Percentiles rank a stretch among this genome's conserved stretches.
Evolutionary conservation across 2,113 vertebrate genomes (phyloP).

Genomic region (Addax nasomaculatus): DNA sequence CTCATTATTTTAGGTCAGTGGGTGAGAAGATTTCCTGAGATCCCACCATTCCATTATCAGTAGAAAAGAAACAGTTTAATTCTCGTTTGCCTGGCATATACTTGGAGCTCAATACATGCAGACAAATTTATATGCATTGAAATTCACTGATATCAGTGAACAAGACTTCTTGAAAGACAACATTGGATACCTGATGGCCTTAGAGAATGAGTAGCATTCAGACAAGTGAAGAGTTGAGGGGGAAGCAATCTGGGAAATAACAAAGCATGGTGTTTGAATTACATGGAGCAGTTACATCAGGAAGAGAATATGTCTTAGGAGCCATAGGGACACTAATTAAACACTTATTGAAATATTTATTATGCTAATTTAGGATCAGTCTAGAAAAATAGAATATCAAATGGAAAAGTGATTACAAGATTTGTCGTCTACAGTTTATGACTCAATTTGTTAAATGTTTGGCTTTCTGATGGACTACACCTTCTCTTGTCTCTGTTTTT

Average conservation of each 20-base stretch:
- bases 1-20: not conserved
- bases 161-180: not conserved
- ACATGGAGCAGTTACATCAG: not conserved
- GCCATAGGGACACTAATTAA: not conserved
- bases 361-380: not conserved
- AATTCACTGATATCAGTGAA: not conserved
- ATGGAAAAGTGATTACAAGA: not conserved
- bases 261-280: not conserved
- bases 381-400: not conserved
- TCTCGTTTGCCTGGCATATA: not conserved
- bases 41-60: not conserved
- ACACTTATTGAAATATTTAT: not conserved
- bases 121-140: not conserved
- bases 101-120: not conserved
- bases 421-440: not conserved
- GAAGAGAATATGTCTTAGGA: not conserved
- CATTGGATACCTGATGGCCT: not conserved
- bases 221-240: not conserved
- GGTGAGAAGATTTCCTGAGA: not conserved
- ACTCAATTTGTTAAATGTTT: not conserved
- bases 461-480: not conserved
- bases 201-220: not conserved
- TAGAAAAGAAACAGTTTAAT: not conserved
- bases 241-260: not conserved
- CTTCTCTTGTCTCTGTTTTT: not conserved